Evolutionary conservation across 2,888 invertebrate genomes (phyloP), one percentile per base, ranked within the genome.

Genomic region (Tipula unca): DNA sequence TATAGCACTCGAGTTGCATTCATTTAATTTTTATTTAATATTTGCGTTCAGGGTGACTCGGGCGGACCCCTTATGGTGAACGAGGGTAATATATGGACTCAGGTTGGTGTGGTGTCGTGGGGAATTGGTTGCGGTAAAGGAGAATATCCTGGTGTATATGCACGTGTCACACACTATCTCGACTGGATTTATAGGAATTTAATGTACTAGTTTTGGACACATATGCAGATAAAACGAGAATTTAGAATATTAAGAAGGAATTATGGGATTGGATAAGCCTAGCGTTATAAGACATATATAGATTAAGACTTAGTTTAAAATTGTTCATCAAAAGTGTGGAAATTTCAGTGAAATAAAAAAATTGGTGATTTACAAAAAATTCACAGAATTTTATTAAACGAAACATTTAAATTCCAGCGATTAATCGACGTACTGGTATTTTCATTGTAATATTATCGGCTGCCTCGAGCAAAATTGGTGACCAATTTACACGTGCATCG

Each of bases 71-170:
- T 97, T 88, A 95, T 97, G 94, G 93, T 96, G 13, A 94, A 94
- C 88, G 94, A 94, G 86, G 94, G 93, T 42, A 94, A 94, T 4
- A 93, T 93, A 86, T 96, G 96, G 95, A 94, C 93, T 0, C 97
- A 97, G 91, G 95, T 96, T 20, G 97, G 97, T 85, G 94, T 97
- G 85, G 97, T 97, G 25, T 96, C 96, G 14, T 97, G 97, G 96
- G 97, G 97, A 87, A 97, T 97, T 88, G 97, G 96, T 48, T 97
- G 97, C 89, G 97, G 97, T 86, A 96, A 97, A 91, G 96, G 96
- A 25, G 96, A 96, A 89, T 97, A 96, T 91, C 97, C 97, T 0
- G 97, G 97, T 17, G 97, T 97, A 2, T 97, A 97, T 90, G 96
- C 97, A 0, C 93, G 97, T 88, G 95, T 97, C 86, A 95, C 96